These are phyloP conservation scores for Drosophila navojoa DNA, from an alignment of 1,140 invertebrate genomes.

Conservation along the genomic window DNA sequence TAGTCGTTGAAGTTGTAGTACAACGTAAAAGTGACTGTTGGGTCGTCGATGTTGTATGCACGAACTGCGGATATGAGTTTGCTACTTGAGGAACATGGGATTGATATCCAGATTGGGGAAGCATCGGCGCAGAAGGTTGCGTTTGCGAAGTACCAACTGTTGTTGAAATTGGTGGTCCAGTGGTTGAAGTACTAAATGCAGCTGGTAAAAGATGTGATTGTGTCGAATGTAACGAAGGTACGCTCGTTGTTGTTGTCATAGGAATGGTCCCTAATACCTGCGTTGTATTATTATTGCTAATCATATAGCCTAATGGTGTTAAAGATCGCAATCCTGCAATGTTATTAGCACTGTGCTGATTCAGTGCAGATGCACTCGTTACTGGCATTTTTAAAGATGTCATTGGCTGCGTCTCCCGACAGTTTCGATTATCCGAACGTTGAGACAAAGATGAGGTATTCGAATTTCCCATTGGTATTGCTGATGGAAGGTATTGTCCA, in stretches of 20 bases:
- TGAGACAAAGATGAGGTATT: constrained; percentile 85
- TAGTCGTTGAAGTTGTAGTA: constrained; percentile 36
- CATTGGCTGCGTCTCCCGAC: constrained; percentile 84
- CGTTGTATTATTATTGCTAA: constrained; percentile 38
- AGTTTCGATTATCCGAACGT: constrained; percentile 86
- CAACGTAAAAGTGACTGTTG: constrained; percentile 52
- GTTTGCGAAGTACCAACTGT: constrained; percentile 44
- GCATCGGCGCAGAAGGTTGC: constrained; percentile 49
- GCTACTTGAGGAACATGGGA: constrained; percentile 60
- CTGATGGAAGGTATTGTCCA: constrained; percentile 87
- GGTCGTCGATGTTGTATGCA: constrained; percentile 30
- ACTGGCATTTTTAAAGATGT: constrained; percentile 82
- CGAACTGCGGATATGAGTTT: constrained; percentile 51
- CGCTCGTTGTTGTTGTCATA: constrained; percentile 41
- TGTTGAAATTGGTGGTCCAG: constrained; percentile 37
- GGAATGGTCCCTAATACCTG: constrained; percentile 33
- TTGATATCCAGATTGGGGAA: constrained; percentile 56
- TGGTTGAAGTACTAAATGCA: constrained; percentile 30
- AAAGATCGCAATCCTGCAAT: constrained; percentile 58
- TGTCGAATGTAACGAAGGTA: constrained; percentile 36
- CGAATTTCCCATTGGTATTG: constrained; percentile 85
- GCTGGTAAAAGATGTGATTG: constrained; percentile 56
- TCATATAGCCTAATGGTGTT: constrained; percentile 62
- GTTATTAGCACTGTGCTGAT: constrained; percentile 36
- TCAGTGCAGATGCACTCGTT: constrained; percentile 50